Base-by-base conservation (phyloP, 2,797 vertebrate genomes). In the Sternarchorhynchus goeldii region DNA sequence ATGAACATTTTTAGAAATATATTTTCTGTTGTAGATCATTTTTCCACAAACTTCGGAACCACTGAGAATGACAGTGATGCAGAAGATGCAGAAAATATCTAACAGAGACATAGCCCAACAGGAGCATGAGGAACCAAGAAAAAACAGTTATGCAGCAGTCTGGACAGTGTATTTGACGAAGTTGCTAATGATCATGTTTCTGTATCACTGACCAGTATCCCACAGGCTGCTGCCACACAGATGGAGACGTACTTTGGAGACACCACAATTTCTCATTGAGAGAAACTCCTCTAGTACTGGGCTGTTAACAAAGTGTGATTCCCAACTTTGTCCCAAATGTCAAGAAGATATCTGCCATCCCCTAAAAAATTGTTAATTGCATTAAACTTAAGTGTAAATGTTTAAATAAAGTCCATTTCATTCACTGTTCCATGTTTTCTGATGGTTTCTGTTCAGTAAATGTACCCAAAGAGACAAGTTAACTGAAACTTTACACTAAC, bases 121-220 rank as follows among this genome's bases (percentile, higher is more conserved):
- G 57, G 16, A 60, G 36, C 12, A 58, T 25, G 36, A n/a, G 16
- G 36, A 41, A 34, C 57, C 57, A 25, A 41, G 34, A 10, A 72
- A 39, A 4, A 4, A 58, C 36, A 73, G 31, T 29, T 6, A 17
- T 25, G 57, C 70, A 73, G 20, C 34, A 60, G 55, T 39, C 69
- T 72, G 36, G 70, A 60, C 34, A 73, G 56, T 41, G 34, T 73
- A 10, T 73, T 41, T 73, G 70, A 73, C 39, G 34, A 73, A 59
- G 59, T 59, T 18, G 17, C 53, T 20, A 53, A 71, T 57, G 31
- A 71, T 29, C 68, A 71, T 71, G 53, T 18, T 57, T 71, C 67
- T 70, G 67, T 70, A 55, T 20, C 25, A 10, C 8, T 56, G 16
- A 56, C 25, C 67, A 70, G 5, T 56, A n/a, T 68, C 17, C 41